Conservation (phyloP, 2,888 invertebrate species). For the Micoletzkya japonica region DNA sequence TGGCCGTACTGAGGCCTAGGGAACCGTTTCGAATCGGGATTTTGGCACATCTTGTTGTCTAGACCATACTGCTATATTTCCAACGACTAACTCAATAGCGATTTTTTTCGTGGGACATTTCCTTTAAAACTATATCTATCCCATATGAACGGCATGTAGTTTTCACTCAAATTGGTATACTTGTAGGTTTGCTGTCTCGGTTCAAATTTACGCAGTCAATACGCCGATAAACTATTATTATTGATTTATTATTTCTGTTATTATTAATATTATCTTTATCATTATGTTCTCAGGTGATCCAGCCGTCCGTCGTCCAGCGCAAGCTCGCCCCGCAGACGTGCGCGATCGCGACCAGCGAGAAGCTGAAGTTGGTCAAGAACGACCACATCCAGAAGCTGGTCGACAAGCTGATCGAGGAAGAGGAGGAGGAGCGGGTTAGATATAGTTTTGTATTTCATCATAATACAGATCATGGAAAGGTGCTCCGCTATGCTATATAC, state of each 20-base stretch:
- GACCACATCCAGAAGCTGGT: constrained; percentile 33
- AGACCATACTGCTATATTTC: no score
- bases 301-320: constrained; percentile 23
- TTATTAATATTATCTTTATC: neutral
- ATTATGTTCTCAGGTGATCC: constrained; percentile 9
- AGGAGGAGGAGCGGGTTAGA: neutral
- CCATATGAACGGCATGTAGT: no score
- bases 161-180: no score
- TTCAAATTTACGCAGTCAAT: neutral
- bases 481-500: no score
- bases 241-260: neutral
- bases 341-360: constrained; percentile 44
- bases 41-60: no score
- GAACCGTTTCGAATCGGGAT: no score
- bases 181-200: no score
- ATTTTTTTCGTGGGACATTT: no score
- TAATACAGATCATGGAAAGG: neutral
- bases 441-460: neutral
- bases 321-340: constrained; percentile 49
- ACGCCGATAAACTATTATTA: neutral
- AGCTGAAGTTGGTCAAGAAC: constrained; percentile 40
- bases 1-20: no score
- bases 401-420: constrained; percentile 7
- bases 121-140: no score
- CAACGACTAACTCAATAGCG: no score